Base-by-base conservation (phyloP, 2,113 vertebrate species). In the Pagrus major region DNA sequence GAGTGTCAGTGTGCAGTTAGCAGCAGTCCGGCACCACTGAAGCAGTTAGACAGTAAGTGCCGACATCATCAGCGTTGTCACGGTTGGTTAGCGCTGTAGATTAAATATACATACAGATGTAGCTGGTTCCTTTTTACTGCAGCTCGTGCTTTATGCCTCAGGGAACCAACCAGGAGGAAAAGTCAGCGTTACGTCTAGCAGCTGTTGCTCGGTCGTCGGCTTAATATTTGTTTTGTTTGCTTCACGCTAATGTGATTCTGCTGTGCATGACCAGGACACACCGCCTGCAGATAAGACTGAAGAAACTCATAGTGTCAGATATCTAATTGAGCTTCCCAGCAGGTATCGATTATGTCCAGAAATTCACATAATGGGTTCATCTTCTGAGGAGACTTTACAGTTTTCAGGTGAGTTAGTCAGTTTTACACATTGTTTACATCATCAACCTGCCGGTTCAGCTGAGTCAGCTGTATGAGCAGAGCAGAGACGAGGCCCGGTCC, bases 31-130 rank as follows among this genome's bases (percentile, higher is more conserved):
- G 72, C 68, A 2, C 20, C 77, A 42, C 18, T 18, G 64, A n/a
- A 42, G 78, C 67, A 70, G 51, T 56, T 20, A 21, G 0, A 11
- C 67, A 18, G 59, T 77, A 60, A 85, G 44, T 51, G 35, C 12
- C n/a, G 25, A 56, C 67, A 78, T 82, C 67, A 66, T 54, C 56
- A 60, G 37, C 46, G 4, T 0, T 0, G 81, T 33, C 71, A 66
- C 49, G 51, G 68, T 35, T 67, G 67, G 75, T 84, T 76, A 82
- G 51, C 41, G 10, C 75, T 46, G 74, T 31, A 56, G 74, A 88
- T 80, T 61, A 61, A 65, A 80, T 76, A 42, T 55, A 73, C 71
- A 55, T 68, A 35, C 81, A 77, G 65, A 58, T 27, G 59, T 11
- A 65, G 55, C 33, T 63, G 60, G 33, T 46, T n/a, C n/a, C 31